Evolutionary conservation across 2,797 vertebrate genomes (phyloP).

Genomic region (Alauda arvensis): DNA sequence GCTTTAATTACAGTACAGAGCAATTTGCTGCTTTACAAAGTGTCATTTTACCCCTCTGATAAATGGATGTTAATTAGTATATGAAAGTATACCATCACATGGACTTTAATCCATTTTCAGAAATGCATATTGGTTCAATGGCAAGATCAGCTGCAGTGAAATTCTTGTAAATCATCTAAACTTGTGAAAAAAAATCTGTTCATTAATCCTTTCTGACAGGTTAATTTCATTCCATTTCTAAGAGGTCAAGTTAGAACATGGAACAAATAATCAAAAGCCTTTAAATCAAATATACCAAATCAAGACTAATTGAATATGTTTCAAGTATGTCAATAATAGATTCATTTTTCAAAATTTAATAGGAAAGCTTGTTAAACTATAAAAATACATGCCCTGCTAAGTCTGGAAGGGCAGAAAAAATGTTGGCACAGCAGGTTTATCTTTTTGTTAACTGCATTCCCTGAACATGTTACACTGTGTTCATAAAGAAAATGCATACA

Average conservation of each 20-base stretch:
- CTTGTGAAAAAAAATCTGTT: conserved; percentile 54
- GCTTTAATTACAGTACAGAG: conserved; percentile 7
- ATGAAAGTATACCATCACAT: conserved; percentile 7
- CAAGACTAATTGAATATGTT: conserved; percentile 61
- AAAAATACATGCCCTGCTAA: conserved; percentile 36
- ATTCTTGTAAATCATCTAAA: conserved; percentile 51
- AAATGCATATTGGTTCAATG: conserved; percentile 29
- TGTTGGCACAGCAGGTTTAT: conserved; percentile 6
- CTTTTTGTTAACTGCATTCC: conserved; percentile 3
- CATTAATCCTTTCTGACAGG: conserved; percentile 68
- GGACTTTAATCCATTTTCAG: conserved; percentile 41
- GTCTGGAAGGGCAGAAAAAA: conserved; percentile 28
- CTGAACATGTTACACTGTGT: background rate
- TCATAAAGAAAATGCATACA: background rate
- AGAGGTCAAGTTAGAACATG: conserved; percentile 62
- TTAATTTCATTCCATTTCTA: conserved; percentile 66
- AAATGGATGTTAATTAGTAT: conserved; percentile 34
- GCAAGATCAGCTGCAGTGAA: conserved; percentile 22
- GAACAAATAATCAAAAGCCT: conserved; percentile 67
- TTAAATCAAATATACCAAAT: conserved; percentile 69
- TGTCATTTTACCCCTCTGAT: background rate
- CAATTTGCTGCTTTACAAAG: background rate
- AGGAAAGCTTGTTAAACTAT: conserved; percentile 58
- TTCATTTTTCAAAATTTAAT: conserved; percentile 64
- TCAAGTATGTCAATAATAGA: conserved; percentile 54